Evolutionary conservation across 2,113 vertebrate species (phyloP).

Genomic region (Melanostigma gelatinosum): DNA sequence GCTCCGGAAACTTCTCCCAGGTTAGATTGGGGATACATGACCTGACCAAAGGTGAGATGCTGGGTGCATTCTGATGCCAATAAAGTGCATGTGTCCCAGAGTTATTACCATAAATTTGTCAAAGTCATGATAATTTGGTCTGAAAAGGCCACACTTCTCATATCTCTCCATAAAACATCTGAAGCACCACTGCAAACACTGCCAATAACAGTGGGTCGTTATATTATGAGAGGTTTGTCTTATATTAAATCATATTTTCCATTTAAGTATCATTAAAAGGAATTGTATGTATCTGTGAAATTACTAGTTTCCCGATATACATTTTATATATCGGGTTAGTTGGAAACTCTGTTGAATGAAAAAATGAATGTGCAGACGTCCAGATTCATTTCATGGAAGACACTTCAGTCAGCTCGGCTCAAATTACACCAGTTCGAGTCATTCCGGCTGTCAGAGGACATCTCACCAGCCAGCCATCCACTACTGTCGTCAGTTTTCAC

Average conservation of each 20-base stretch:
- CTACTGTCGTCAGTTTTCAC: conserved; percentile 2
- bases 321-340: not conserved
- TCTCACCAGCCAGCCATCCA: conserved; percentile 26
- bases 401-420: not conserved
- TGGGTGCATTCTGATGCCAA: not conserved
- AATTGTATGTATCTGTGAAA: not conserved
- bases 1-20: conserved; percentile 82
- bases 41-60: conserved; percentile 81
- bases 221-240: not conserved
- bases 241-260: not conserved
- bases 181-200: not conserved
- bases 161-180: not conserved
- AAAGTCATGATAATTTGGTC: not conserved
- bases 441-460: conserved; percentile 54
- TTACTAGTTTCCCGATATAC: not conserved
- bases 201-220: not conserved
- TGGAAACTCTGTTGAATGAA: not conserved
- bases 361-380: conserved; percentile 9
- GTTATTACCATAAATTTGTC: not conserved
- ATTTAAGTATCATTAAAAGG: not conserved
- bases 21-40: conserved; percentile 82
- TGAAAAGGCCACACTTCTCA: not conserved
- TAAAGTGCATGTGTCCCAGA: not conserved
- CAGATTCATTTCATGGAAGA: conserved; percentile 8
- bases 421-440: conserved; percentile 40